Evolutionary conservation across 2,797 vertebrate genomes (phyloP), one percentile per base, ranked within the genome.

Genomic region (Liparis tanakae): DNA sequence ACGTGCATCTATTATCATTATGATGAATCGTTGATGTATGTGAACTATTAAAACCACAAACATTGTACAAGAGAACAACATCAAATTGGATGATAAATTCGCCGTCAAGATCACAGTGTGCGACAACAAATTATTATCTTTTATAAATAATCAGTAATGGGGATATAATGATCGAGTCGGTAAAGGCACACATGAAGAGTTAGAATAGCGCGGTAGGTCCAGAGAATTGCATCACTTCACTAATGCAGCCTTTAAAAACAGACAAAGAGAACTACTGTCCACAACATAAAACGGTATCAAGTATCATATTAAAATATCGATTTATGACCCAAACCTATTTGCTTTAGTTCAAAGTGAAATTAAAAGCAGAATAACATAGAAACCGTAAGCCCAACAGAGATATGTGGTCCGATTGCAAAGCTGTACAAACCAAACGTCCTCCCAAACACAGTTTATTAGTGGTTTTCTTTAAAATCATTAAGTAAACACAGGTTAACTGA

Each of bases 261-360:
- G 33, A 14, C 25, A 54, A 30, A 12, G n/a, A 25, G 22, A 22
- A 25, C 22, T 1, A 3, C 1, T 25, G 22, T 37, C 12, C 12
- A 20, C 14, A 30, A 54, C 14, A 13, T 17, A 30, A 54, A 25
- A 54, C 13, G 13, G 8, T 30, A 14, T 54, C 22, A 5, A 25
- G n/a, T 51, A n/a, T 51, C 22, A 12, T 22, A 54, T 54, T 10
- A 39, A 17, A 64, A 54, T 2, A 1, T 43, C 25, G 12, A 30
- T 30, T 36, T 4, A 36, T 34, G 33, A 8, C 33, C 25, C 12
- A 5, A 20, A 12, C 22, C 10, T 66, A 18, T 56, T 46, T 67
- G 18, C 6, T 18, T 6, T 48, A 33, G 54, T 39, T 70, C 33
- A 48, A 17, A 63, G 62, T 12, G 10, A 72, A 78, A 48, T 10